phyloP scores from a whole-genome alignment of 1,140 invertebrate genomes.

The Lepidurus couesii region DNA sequence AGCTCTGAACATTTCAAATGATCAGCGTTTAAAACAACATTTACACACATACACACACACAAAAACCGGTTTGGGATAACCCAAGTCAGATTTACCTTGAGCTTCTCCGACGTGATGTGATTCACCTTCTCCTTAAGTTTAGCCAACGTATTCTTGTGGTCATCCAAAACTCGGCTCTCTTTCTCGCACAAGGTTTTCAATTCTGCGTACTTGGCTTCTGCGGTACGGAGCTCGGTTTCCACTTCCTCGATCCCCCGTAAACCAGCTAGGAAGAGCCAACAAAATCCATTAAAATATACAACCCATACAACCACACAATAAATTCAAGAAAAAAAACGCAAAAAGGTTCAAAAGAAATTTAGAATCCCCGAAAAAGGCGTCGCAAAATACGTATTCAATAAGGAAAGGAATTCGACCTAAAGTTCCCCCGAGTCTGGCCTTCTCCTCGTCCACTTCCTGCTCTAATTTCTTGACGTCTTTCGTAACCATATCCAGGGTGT shows the following conservation, averaged over 20 bases:
- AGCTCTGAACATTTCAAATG: constrained; percentile 35
- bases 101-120: constrained; percentile 23
- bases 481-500: constrained; percentile 42
- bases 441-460: constrained; percentile 50
- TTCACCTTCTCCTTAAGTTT: constrained; percentile 22
- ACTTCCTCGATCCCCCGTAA: not conserved
- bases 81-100: constrained; percentile 34
- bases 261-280: not conserved
- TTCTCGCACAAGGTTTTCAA: not conserved
- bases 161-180: not conserved
- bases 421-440: constrained; percentile 46
- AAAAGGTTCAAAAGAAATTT: not conserved
- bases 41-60: not conserved
- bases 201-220: not conserved
- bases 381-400: not conserved
- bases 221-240: not conserved
- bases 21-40: not conserved
- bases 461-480: constrained; percentile 49
- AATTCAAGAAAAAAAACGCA: not conserved
- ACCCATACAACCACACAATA: not conserved
- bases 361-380: not conserved
- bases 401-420: not conserved
- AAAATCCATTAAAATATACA: not conserved
- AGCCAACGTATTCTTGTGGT: not conserved
- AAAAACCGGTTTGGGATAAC: not conserved